Base-by-base conservation (phyloP, 2,113 vertebrate genomes). In the Campylomormyrus tamandua region DNA sequence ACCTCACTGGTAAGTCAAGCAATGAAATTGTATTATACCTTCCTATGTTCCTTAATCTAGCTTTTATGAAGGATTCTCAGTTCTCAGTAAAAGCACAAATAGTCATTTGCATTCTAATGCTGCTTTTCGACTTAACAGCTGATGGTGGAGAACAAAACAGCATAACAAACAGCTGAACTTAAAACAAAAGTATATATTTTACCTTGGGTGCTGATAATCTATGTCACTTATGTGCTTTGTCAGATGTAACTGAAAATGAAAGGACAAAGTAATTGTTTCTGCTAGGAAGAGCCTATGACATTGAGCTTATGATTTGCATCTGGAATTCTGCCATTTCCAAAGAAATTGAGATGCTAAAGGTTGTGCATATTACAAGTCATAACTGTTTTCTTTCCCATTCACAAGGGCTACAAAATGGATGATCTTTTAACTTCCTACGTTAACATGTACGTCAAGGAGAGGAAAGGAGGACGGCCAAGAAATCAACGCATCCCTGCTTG, bases 361-460 rank as follows among this genome's bases (percentile, higher is more conserved):
- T 9, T 52, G 15, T 21, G 27, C 15, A 19, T 80, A 52, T 27
- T 46, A 83, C n/a, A 2, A 84, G 17, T 53, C 1, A 87, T 11
- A 39, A 87, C 56, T 31, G 45, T 21, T 87, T 52, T 89, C 52
- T 93, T n/a, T 94, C 89, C 91, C 9, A 90, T 84, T 56, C 42
- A 52, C 17, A 92, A 99, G 98, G 98, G 98, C 89, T 99, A 99
- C 96, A 99, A 99, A 95, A 99, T 99, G 96, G 98, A 99, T 0
- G 98, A 99, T 92, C 96, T 99, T 50, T 92, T 99, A 94, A 97
- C 97, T 11, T 99, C 98, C 0, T 99, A 99, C 0, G 96, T 98
- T 66, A 96, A 89, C 91, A 95, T 97, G 94, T 95, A 98, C 90
- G 90, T 97, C 94, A 95, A 88, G 5, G 92, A 96, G 88, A 93